Evolutionary conservation across 2,113 vertebrate species (phyloP), one percentile per base, ranked within the genome.

Genomic region (Pogona vitticeps): DNA sequence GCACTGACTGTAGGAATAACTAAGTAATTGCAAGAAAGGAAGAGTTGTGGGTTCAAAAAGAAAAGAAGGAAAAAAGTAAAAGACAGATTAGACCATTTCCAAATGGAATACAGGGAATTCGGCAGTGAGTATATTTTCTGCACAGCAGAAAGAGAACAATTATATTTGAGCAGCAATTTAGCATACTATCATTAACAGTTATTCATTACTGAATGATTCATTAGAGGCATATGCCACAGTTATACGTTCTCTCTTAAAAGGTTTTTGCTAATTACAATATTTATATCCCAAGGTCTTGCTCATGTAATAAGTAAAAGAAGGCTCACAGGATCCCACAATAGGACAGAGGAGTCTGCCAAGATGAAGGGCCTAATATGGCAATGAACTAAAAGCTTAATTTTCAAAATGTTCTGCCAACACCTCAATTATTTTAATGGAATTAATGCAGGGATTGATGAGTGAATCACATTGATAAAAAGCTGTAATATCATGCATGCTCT

Each of bases 111-210:
- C 3, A 84, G 14, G 52, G 12, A 73, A 82, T 91, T 91, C 90
- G 88, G 83, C 8, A 86, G 1, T 76, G 21, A 9, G 68, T 87
- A 52, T 1, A 90, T 86, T 20, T 82, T 52, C 86, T 2, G 76
- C 88, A 78, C n/a, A 87, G 86, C 82, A 91, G 88, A 61, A 91
- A 78, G 26, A 87, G 91, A 87, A 63, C 84, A 86, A 67, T 68
- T 85, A 71, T 31, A 89, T 40, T 46, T 56, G 52, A 86, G 38
- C 90, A 83, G 42, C 76, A 85, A 46, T 73, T 73, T 80, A 86
- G 82, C n/a, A 81, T 17, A 87, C 33, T 84, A 6, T 33, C 0
- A 52, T 46, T 83, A 89, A 65, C 38, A 85, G 20, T 88, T 61
- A 65, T 33, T 84, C 58, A 80, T 80, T 58, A 58, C 17, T 65